These are phyloP conservation scores for Anadara kagoshimensis DNA, from an alignment of 1,140 invertebrate species.

Conservation along the genomic window DNA sequence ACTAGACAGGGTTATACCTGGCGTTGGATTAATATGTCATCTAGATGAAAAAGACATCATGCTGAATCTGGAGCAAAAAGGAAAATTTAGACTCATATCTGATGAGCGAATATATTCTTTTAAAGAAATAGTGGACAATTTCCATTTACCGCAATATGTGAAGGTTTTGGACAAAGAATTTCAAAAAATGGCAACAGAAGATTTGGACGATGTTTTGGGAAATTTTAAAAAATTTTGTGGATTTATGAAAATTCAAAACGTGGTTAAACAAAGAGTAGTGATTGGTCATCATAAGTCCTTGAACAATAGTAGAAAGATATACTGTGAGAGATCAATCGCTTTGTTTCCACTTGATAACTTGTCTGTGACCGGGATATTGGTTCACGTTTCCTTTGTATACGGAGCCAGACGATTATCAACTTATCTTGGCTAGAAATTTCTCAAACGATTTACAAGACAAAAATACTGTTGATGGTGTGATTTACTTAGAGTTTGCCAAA, in stretches of 20 bases:
- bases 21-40: slow-evolving; percentile 22
- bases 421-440: slow-evolving; percentile 26
- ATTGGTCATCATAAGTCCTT: slow-evolving; percentile 37
- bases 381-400: slow-evolving; percentile 25
- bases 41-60: slow-evolving; percentile 9
- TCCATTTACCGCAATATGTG: slow-evolving; percentile 32
- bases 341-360: slow-evolving; percentile 27
- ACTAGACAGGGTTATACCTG: slow-evolving; percentile 29
- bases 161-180: slow-evolving; percentile 26
- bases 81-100: slow-evolving; percentile 17
- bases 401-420: slow-evolving; percentile 31
- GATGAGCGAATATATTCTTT: slow-evolving; percentile 33
- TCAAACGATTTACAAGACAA: slow-evolving; percentile 23
- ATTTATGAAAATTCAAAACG: slow-evolving; percentile 21
- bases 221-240: slow-evolving; percentile 30
- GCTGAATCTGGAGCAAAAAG: not conserved
- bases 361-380: slow-evolving; percentile 28
- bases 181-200: slow-evolving; percentile 21
- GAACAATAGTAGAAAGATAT: not conserved
- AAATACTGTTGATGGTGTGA: slow-evolving; percentile 28
- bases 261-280: slow-evolving; percentile 23
- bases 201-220: slow-evolving; percentile 23
- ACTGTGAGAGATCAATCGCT: slow-evolving; percentile 18
- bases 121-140: slow-evolving; percentile 18
- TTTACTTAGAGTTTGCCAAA: slow-evolving; percentile 35